These are phyloP conservation scores for Leucoma salicis DNA, from an alignment of 2,888 invertebrate species.

Conservation along the genomic window DNA sequence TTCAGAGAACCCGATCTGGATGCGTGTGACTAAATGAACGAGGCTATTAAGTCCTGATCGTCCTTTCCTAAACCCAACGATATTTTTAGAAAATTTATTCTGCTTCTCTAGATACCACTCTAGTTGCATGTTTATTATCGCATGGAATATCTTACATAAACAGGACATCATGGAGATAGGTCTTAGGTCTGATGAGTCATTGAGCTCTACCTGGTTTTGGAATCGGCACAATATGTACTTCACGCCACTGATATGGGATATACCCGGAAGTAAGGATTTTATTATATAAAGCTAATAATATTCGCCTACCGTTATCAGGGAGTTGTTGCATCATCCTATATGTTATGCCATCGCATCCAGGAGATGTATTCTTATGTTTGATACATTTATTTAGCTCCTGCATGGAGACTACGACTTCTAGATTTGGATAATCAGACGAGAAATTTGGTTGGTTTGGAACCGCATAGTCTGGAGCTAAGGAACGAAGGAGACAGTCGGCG, in stretches of 20 bases:
- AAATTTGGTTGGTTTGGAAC: too few species aligned
- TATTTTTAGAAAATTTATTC: neutral
- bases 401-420: too few species aligned
- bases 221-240: slow-evolving; percentile 8
- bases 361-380: too few species aligned
- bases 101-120: neutral
- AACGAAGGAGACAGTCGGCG: too few species aligned
- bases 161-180: slow-evolving; percentile 11
- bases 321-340: slow-evolving; percentile 14
- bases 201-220: slow-evolving; percentile 10
- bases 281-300: too few species aligned
- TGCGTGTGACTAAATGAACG: neutral
- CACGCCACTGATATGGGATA: slow-evolving; percentile 9
- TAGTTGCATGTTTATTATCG: neutral
- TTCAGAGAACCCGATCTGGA: neutral
- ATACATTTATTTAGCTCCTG: slow-evolving; percentile 10
- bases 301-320: slow-evolving; percentile 7
- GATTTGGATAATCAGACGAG: too few species aligned
- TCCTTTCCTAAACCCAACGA: neutral
- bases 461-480: too few species aligned
- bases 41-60: neutral
- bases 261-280: too few species aligned
- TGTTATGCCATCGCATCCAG: too few species aligned
- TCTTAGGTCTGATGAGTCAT: too few species aligned
- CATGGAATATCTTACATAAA: neutral